phyloP scores from a whole-genome alignment of 2,888 invertebrate genomes.

The Mesodorylaimus sp. region DNA sequence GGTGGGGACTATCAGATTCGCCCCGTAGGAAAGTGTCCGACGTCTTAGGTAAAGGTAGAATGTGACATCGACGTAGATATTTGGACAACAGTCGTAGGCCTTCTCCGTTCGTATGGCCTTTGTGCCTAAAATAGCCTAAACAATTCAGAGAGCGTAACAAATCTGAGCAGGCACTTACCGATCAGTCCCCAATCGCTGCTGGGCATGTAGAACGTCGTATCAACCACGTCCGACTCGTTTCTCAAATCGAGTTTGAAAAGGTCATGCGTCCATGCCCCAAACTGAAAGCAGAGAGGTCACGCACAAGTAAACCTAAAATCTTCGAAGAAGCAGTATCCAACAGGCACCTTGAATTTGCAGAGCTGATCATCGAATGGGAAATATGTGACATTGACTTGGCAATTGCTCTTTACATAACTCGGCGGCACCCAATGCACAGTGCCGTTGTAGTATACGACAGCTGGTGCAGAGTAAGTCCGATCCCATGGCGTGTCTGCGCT shows the following conservation, averaged over 20 bases:
- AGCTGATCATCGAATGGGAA: slow-evolving; percentile 97
- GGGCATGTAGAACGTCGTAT: slow-evolving; percentile 89
- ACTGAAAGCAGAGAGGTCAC: too few species aligned
- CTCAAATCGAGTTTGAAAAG: slow-evolving; percentile 70
- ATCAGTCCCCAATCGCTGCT: slow-evolving; percentile 99
- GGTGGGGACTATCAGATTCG: slow-evolving; percentile 97
- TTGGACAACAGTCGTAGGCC: slow-evolving; percentile 63
- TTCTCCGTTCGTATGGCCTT: slow-evolving; percentile 30
- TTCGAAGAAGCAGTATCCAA: too few species aligned
- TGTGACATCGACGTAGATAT: too few species aligned
- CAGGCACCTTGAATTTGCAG: slow-evolving; percentile 64
- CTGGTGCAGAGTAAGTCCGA: slow-evolving; percentile 36
- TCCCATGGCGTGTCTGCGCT: slow-evolving; percentile 38
- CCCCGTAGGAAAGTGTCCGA: slow-evolving; percentile 93
- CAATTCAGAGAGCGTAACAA: not conserved
- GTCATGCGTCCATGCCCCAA: slow-evolving; percentile 98
- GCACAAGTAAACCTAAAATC: too few species aligned
- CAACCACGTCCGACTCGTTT: slow-evolving; percentile 87
- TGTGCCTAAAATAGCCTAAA: too few species aligned
- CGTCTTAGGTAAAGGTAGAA: slow-evolving; percentile 39
- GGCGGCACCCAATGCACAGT: slow-evolving; percentile 31
- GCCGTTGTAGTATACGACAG: slow-evolving; percentile 31
- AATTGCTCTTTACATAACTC: slow-evolving; percentile 89
- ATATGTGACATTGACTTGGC: slow-evolving; percentile 97
- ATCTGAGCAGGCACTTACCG: slow-evolving; percentile 41